Base-by-base conservation (phyloP, 2,797 vertebrate species). In the Cryptoblepharus egeriae region DNA sequence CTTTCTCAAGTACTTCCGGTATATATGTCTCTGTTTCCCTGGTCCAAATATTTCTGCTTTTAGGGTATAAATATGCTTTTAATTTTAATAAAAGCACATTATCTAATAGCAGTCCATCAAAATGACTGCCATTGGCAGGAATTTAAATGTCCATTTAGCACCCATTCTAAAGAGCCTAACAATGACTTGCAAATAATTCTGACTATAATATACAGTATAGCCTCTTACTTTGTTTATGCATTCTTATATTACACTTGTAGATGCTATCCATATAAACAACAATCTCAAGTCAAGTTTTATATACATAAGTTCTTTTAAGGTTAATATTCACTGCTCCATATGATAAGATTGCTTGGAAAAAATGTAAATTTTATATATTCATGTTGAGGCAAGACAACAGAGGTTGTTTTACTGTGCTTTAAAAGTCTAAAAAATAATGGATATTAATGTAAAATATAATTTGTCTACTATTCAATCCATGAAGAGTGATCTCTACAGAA, bases 151-250 rank as follows among this genome's bases (percentile, higher is more conserved):
- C 7, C 69, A 37, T 63, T 88, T 30, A 57, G 11, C 9, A 57
- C 24, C 79, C 22, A n/a, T 32, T 49, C 45, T 13, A 81, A n/a
- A 81, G 65, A 83, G 28, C 67, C 76, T 55, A 71, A 49, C 24
- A 81, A 80, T 69, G 52, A 70, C 20, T 72, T 10, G 77, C 24
- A 84, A 87, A 89, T 60, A 11, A 81, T 77, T 42, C 37, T 42
- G 30, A 49, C 75, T 71, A 32, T 82, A 24, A 83, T 67, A 87
- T 78, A 84, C 39, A 77, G 75, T 78, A 84, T 45, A 77, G 75
- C 85, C 70, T 15, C 39, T 55, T 82, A 55, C 60, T 35, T 15
- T 39, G 42, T 20, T 78, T 77, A 52, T 87, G 82, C 60, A 75
- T 28, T n/a, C 64, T 64, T 80, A 37, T 77, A 85, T 78, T 82